Conservation (phyloP, 2,113 vertebrate genomes). For the Xiphophorus hellerii region DNA sequence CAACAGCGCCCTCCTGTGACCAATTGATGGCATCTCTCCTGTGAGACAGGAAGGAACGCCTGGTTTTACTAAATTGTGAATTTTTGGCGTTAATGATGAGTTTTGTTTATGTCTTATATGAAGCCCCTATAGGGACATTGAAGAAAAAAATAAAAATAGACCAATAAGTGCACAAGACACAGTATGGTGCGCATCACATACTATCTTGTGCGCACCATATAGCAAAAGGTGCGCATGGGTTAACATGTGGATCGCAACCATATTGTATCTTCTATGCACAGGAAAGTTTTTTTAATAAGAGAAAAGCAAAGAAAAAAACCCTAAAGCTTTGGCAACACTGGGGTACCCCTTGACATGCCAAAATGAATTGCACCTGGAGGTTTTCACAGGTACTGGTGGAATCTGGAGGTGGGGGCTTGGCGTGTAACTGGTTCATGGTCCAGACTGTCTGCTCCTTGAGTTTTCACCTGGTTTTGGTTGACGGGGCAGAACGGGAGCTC, state of each 20-base stretch:
- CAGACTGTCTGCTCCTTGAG: constrained; percentile 37
- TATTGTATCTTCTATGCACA: too few relatives aligned
- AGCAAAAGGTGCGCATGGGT: too few relatives aligned
- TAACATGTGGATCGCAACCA: too few relatives aligned
- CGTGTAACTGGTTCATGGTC: constrained; percentile 49
- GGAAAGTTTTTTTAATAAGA: background rate
- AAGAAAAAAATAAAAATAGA: too few relatives aligned
- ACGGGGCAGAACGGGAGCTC: constrained; percentile 48
- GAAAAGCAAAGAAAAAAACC: constrained; percentile 40
- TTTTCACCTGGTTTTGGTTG: constrained; percentile 60
- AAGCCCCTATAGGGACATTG: too few relatives aligned
- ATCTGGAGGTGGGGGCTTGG: constrained; percentile 77
- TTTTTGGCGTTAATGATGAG: constrained; percentile 53
- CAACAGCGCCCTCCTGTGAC: constrained; percentile 12
- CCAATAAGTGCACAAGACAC: too few relatives aligned
- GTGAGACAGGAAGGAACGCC: constrained; percentile 24
- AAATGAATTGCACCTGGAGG: constrained; percentile 11
- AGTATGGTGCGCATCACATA: too few relatives aligned
- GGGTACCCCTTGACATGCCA: constrained; percentile 51
- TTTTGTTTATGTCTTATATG: constrained; percentile 29
- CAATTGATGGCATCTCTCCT: constrained; percentile 11
- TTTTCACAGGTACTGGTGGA: constrained; percentile 81
- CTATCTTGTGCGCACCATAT: too few relatives aligned
- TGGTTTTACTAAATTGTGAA: constrained; percentile 16
- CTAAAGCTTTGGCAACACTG: constrained; percentile 77